These are phyloP conservation scores for Amblyjoppa fuscipennis DNA, from an alignment of 2,888 invertebrate species.

Conservation along the genomic window DNA sequence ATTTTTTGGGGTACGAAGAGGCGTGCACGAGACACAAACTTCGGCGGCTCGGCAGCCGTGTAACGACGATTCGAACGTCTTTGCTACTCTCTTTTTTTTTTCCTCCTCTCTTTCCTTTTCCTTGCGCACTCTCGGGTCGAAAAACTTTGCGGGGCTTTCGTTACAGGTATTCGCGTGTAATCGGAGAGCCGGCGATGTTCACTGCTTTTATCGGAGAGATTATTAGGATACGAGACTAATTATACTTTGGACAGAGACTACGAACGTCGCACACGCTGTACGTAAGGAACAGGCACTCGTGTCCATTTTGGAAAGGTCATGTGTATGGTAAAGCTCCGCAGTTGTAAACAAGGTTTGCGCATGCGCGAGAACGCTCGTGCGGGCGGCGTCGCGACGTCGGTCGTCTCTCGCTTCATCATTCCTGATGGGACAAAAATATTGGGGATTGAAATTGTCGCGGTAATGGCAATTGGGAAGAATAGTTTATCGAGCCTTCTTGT, in stretches of 20 bases:
- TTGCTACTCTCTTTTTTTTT: not conserved
- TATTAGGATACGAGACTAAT: constrained; percentile 29
- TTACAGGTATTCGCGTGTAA: not conserved
- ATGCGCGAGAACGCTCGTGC: constrained; percentile 76
- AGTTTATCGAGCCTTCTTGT: not conserved
- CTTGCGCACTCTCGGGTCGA: constrained; percentile 1
- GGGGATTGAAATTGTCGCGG: too few relatives aligned
- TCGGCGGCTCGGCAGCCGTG: constrained; percentile 2
- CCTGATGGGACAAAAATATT: not conserved
- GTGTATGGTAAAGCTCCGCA: constrained; percentile 83
- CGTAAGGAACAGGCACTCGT: constrained; percentile 80
- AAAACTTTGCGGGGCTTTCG: constrained; percentile 19
- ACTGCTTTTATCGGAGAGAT: constrained; percentile 45
- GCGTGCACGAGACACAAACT: constrained; percentile 1
- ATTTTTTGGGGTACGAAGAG: not conserved
- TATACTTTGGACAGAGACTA: constrained; percentile 24
- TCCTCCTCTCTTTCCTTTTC: not conserved
- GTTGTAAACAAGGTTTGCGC: constrained; percentile 85
- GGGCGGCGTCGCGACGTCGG: constrained; percentile 59
- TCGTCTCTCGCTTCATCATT: not conserved
- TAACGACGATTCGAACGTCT: constrained; percentile 13
- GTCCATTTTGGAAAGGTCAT: constrained; percentile 85
- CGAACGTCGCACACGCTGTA: constrained; percentile 77
- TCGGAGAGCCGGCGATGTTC: not conserved
- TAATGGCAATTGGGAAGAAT: not conserved